Evolutionary conservation across 2,797 vertebrate species (phyloP).

Genomic region (Sebastes umbrosus): DNA sequence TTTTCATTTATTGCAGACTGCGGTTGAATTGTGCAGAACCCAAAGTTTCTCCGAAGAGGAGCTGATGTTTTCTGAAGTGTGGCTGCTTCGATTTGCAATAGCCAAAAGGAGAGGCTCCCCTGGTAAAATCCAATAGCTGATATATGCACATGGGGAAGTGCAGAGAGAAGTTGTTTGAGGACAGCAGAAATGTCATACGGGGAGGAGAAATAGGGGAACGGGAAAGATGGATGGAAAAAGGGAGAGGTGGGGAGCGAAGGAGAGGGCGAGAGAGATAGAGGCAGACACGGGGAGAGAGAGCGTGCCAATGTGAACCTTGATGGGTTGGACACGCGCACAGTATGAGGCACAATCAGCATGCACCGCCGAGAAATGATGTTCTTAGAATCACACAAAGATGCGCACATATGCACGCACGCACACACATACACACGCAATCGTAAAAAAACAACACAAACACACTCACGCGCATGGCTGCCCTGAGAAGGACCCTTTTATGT

Average conservation of each 20-base stretch:
- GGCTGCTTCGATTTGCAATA: constrained; percentile 43
- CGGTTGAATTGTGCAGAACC: neutral
- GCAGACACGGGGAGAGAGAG: constrained; percentile 36
- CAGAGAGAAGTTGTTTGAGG: constrained; percentile 45
- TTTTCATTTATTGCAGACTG: neutral
- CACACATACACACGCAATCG: constrained; percentile 17
- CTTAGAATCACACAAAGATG: constrained; percentile 54
- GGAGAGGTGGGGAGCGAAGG: constrained; percentile 22
- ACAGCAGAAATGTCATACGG: constrained; percentile 60
- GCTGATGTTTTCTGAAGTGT: constrained; percentile 40
- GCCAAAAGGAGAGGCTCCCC: constrained; percentile 20
- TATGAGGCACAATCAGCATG: constrained; percentile 75
- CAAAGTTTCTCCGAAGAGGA: constrained; percentile 38
- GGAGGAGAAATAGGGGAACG: constrained; percentile 51
- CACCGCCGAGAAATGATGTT: constrained; percentile 69
- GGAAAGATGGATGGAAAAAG: constrained; percentile 45
- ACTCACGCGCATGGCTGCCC: constrained; percentile 19
- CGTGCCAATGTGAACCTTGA: constrained; percentile 78
- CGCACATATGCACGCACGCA: constrained; percentile 16
- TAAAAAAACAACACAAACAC: constrained; percentile 14
- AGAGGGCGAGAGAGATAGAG: constrained; percentile 28
- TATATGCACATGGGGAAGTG: neutral
- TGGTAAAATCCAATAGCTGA: constrained; percentile 54
- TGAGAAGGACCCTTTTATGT: constrained; percentile 69
- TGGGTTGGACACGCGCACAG: constrained; percentile 75